Base-by-base conservation (phyloP, 1,140 invertebrate species). In the Ptiloglossa arizonensis region DNA sequence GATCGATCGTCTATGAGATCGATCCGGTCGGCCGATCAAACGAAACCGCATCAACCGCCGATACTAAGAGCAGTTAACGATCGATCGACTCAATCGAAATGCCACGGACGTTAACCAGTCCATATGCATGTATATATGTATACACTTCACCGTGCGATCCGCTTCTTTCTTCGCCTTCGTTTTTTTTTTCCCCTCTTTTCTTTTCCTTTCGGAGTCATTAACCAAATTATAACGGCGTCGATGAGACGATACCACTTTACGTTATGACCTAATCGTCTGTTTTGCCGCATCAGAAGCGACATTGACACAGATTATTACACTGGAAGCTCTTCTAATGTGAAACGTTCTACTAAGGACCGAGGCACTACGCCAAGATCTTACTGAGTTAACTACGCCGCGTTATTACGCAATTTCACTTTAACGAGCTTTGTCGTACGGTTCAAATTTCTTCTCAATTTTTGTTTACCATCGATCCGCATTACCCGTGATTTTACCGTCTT, bases 221-320 rank as follows among this genome's bases (percentile, higher is more conserved):
- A 19, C 35, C 60, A 41, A 56, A 66, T 46, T 67, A 22, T 57
- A 70, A 71, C 46, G 57, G 35, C 63, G 48, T 27, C 38, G 46
- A 11, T 17, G 13, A 41, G 9, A n/a, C 27, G 38, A 57, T 44
- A 17, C 54, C 22, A 32, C 27, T 11, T 60, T 24, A 11, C 57
- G 27, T 75, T 71, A 66, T 84, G 66, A 80, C 35, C 68, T 60
- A 86, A 77, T 70, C 68, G 54, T 63, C 19, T 17, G 11, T 74
- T 75, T 80, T 74, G 38, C 50, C 11, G 35, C 67, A 75, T 76
- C 64, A 67, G 71, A 64, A 71, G 59, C 66, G 87, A 88, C 86
- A 88, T 88, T 88, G 87, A 86, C 88, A 88, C 78, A 84, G 52
- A 88, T 86, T 38, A 27, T 29, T 63, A 11, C 17, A 19, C 8